Base-by-base conservation (phyloP, 2,113 vertebrate genomes). In the Chaetodon auriga region DNA sequence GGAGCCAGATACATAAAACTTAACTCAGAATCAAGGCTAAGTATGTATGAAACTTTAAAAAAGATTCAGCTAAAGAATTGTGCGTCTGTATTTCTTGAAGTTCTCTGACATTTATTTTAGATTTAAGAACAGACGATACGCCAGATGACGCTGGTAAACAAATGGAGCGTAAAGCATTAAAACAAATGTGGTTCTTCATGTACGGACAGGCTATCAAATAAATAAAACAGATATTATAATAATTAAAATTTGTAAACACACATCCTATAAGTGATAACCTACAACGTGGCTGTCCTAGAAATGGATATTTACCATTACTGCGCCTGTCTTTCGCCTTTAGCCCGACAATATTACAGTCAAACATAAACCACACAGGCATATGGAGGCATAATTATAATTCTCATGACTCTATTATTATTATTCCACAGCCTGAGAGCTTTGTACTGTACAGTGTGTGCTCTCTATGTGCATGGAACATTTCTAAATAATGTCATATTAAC, bases 1-100 rank as follows among this genome's bases (percentile, higher is more conserved):
- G 38, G 62, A 89, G 83, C 83, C 91, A 91, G 76, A 90, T 15
- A 78, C 86, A 92, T 88, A 91, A 92, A 92, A 88, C 54, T 75
- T 75, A 84, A 85, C 78, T 87, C 65, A 76, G 78, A 88, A 83
- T 89, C 84, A 89, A 93, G 87, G 82, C 65, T 75, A 75, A 90
- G 78, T 43, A 70, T 78, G 78, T 76, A 89, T 89, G 63, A 91
- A 89, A 74, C 30, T 87, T 87, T 77, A 38, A 89, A 66, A 68
- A 63, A 73, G 66, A 72, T 68, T 83, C 66, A 70, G 61, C 60
- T 30, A 35, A 69, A 78, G 62, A 68, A 46, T 38, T 45, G 43
- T 58, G 60, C 55, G 45, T 79, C 57, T 84, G 73, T 54, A 48
- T 70, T 87, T 82, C 69, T 72, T 66, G 19, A 78, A 9, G 64